A percentile compares a stretch with the other conserved stretches of the same genome.
Evolutionary conservation across 2,888 invertebrate genomes (phyloP).

Genomic region (Lypha dubia): DNA sequence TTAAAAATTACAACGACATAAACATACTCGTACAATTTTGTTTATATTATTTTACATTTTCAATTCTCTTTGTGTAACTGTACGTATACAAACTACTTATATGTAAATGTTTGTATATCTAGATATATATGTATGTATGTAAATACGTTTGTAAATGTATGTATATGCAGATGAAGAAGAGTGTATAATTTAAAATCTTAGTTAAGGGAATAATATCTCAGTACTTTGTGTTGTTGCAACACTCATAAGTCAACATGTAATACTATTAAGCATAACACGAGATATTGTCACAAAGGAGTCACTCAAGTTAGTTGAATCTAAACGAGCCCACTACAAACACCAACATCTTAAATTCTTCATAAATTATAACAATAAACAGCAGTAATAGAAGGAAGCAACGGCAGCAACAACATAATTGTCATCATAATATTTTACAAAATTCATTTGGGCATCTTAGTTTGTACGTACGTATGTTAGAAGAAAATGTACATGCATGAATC

Average conservation of each 20-base stretch:
- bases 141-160: not conserved
- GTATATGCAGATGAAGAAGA: constrained; percentile 5
- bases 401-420: constrained; percentile 15
- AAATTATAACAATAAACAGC: constrained; percentile 50
- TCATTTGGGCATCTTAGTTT: constrained; percentile 35
- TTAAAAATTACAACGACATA: constrained; percentile 19
- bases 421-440: constrained; percentile 20
- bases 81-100: no score
- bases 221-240: constrained; percentile 66
- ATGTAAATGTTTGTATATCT: not conserved
- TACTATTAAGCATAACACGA: constrained; percentile 79
- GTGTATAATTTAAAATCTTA: constrained; percentile 67
- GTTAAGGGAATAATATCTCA: constrained; percentile 64
- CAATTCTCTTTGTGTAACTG: constrained; percentile 14
- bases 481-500: not conserved
- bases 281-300: constrained; percentile 78
- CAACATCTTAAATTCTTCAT: not conserved
- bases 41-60: constrained; percentile 35
- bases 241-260: constrained; percentile 81
- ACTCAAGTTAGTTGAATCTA: constrained; percentile 50
- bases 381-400: constrained; percentile 9
- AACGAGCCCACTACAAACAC: constrained; percentile 29
- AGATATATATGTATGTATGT: not conserved
- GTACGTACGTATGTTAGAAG: no score
- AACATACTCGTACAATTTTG: constrained; percentile 23